Conservation (phyloP, 2,113 vertebrate genomes). For the Macquaria ambigua region DNA sequence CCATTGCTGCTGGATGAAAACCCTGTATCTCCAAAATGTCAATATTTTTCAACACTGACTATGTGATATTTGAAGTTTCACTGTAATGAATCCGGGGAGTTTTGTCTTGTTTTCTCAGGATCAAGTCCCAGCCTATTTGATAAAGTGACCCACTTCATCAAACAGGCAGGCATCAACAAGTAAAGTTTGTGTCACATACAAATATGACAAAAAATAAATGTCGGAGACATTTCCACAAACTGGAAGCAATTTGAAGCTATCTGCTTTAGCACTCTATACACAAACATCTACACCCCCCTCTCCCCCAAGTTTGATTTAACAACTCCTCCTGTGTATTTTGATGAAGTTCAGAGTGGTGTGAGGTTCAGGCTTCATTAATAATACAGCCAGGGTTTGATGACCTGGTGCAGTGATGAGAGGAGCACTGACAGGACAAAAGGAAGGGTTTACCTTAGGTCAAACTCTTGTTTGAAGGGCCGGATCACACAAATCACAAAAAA, state of each 20-base stretch:
- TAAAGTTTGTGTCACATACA: conserved; percentile 8
- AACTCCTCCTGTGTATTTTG: neutral
- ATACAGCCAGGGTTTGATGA: conserved; percentile 81
- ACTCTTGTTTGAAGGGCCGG: neutral
- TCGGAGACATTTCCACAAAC: conserved; percentile 3
- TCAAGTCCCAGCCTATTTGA: conserved; percentile 7
- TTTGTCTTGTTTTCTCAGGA: conserved; percentile 9
- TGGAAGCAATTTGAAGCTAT: neutral
- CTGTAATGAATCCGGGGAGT: neutral
- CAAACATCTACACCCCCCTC: neutral
- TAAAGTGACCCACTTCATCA: conserved; percentile 19
- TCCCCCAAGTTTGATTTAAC: conserved; percentile 7
- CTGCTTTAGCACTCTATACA: neutral
- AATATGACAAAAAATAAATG: conserved; percentile 24
- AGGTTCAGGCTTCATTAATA: conserved; percentile 83
- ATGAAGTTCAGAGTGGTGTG: conserved; percentile 67
- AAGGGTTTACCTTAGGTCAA: conserved; percentile 39
- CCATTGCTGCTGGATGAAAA: conserved; percentile 8
- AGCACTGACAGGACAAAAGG: neutral
- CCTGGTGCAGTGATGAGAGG: conserved; percentile 21
- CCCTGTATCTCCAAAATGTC: neutral
- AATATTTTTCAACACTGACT: neutral
- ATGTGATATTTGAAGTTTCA: neutral
- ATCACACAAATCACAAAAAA: neutral
- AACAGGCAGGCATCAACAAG: conserved; percentile 20